Evolutionary conservation across 2,888 invertebrate species (phyloP).

Genomic region (Antitype chi): DNA sequence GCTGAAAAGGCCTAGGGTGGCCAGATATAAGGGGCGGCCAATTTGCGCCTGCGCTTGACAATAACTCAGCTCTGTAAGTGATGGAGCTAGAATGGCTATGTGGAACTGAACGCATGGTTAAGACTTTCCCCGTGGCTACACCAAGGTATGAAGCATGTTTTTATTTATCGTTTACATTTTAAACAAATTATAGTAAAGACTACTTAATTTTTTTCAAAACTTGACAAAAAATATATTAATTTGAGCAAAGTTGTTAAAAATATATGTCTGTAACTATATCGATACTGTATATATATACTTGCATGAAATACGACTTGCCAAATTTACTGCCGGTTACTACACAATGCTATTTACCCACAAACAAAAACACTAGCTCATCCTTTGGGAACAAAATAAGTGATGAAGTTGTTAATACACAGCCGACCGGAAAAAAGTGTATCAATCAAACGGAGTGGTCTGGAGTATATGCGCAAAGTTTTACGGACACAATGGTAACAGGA

Average conservation of each 20-base stretch:
- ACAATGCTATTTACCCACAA: constrained; percentile 12
- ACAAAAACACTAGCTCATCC: constrained; percentile 11
- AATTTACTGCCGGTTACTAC: background rate
- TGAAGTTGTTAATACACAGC: constrained; percentile 37
- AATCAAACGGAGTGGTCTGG: constrained; percentile 49
- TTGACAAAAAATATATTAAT: too few species aligned
- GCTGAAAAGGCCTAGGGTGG: too few species aligned
- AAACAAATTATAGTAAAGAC: too few species aligned
- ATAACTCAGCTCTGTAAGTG: background rate
- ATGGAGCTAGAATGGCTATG: background rate
- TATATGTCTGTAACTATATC: too few species aligned
- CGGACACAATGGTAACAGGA: constrained; percentile 38
- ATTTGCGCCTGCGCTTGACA: background rate
- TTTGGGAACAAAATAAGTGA: constrained; percentile 33
- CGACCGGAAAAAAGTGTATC: constrained; percentile 41
- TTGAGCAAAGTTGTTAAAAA: too few species aligned
- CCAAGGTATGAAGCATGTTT: too few species aligned
- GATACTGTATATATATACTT: too few species aligned
- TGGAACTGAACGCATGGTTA: background rate
- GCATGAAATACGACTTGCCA: too few species aligned
- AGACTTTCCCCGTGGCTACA: background rate
- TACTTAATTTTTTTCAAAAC: too few species aligned
- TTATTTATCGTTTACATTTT: too few species aligned
- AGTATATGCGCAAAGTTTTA: constrained; percentile 12
- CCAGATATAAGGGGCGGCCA: too few species aligned